phyloP scores from a whole-genome alignment of 2,888 invertebrate species.

The Axea sp. region DNA sequence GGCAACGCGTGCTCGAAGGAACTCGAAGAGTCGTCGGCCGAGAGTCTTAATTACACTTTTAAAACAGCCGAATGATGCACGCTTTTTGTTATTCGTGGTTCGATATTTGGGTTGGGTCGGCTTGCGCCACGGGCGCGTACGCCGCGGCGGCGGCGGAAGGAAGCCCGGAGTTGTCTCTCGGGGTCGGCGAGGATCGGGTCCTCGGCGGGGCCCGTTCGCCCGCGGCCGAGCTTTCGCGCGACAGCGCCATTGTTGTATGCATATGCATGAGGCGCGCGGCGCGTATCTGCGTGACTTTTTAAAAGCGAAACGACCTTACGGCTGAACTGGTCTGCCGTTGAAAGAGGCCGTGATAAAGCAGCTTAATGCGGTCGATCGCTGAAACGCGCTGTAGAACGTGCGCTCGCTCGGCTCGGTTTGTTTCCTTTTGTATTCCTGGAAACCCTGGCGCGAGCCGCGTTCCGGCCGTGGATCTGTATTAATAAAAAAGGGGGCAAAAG shows the following conservation, averaged over 20 bases:
- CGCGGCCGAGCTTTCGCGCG: slow-evolving; percentile 38
- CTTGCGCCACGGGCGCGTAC: too few species aligned
- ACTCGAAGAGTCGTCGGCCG: too few species aligned
- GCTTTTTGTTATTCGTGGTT: too few species aligned
- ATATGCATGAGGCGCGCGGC: slow-evolving; percentile 51
- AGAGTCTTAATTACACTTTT: too few species aligned
- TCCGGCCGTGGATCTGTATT: slow-evolving; percentile 55
- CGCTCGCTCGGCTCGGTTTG: slow-evolving; percentile 30
- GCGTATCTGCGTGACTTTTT: slow-evolving; percentile 61
- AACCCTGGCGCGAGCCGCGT: slow-evolving; percentile 53
- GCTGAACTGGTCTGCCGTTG: slow-evolving; percentile 21
- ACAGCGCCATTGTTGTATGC: slow-evolving; percentile 48
- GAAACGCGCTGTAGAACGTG: too few species aligned
- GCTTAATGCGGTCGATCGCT: slow-evolving; percentile 52
- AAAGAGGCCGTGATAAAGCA: slow-evolving; percentile 59
- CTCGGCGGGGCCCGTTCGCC: too few species aligned
- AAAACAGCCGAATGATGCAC: too few species aligned
- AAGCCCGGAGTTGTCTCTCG: too few species aligned
- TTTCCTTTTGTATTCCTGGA: slow-evolving; percentile 59
- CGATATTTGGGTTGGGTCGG: too few species aligned
- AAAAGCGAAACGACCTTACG: slow-evolving; percentile 49
- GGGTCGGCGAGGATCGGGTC: too few species aligned
- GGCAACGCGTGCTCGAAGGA: too few species aligned
- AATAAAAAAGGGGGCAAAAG: slow-evolving; percentile 45
- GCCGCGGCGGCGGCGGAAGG: too few species aligned